Conservation (phyloP, 2,888 invertebrate species). For the Eupithecia tripunctaria region DNA sequence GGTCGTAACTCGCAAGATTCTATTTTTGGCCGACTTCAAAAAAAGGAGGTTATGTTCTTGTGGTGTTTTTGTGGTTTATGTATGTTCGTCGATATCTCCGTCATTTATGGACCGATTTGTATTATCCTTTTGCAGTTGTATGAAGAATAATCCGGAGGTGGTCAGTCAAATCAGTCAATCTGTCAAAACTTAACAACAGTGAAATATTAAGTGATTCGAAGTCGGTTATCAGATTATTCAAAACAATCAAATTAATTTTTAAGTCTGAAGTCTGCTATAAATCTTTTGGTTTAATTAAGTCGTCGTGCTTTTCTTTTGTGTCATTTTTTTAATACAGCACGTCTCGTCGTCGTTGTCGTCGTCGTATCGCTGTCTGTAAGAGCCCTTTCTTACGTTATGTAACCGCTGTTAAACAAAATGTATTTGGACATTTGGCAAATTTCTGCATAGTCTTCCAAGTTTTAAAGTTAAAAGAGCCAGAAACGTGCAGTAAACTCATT, state of each 20-base stretch:
- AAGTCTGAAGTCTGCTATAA: neutral
- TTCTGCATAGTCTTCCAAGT: neutral
- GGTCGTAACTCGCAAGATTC: neutral
- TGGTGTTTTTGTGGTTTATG: no score
- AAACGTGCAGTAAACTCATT: neutral
- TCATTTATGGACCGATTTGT: no score
- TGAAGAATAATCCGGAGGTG: no score
- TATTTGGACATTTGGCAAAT: neutral
- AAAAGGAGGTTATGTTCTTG: no score
- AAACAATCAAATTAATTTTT: neutral
- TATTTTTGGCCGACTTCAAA: neutral
- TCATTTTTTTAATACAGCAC: no score
- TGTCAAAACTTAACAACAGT: no score
- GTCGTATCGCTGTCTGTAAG: neutral
- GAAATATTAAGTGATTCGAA: no score
- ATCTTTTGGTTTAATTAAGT: neutral
- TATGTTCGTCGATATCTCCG: no score
- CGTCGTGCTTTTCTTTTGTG: neutral
- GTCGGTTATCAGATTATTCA: no score
- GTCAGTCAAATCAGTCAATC: no score
- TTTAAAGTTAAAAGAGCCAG: neutral
- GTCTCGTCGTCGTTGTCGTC: no score
- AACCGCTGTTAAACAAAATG: neutral
- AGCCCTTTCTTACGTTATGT: neutral
- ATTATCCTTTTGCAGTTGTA: no score